A percentile compares a stretch with the other conserved stretches of the same genome.
These are phyloP conservation scores for Motacilla tschutschensis DNA, from an alignment of 2,113 vertebrate genomes.

Conservation along the genomic window DNA sequence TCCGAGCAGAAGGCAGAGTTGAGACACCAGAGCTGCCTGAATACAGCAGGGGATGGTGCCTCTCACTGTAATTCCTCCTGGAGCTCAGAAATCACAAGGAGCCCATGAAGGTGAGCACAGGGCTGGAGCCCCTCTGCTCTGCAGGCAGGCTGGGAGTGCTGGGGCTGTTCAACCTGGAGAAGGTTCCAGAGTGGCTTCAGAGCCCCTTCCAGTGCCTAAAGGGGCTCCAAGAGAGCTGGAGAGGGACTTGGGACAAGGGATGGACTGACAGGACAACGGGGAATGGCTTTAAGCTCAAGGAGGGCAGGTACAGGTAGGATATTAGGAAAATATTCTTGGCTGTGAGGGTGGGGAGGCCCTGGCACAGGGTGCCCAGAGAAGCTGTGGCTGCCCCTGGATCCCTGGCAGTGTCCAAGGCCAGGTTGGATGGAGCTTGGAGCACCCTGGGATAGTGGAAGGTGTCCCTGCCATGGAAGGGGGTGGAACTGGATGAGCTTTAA, in stretches of 20 bases:
- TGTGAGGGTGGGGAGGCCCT: rapidly evolving
- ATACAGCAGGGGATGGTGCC: neutral
- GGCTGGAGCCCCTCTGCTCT: neutral
- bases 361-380: neutral
- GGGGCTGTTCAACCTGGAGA: neutral
- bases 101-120: neutral
- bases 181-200: neutral
- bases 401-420: neutral
- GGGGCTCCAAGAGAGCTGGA: neutral
- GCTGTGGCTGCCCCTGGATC: neutral
- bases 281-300: neutral
- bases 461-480: neutral
- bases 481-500: neutral
- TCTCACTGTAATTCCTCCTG: rapidly evolving
- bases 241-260: neutral
- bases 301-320: neutral
- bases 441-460: rapidly evolving
- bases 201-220: neutral
- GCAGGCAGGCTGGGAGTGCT: neutral
- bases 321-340: neutral
- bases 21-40: neutral
- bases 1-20: neutral
- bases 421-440: rapidly evolving
- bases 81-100: neutral
- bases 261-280: rapidly evolving